Conservation (phyloP, 2,113 vertebrate genomes). For the Megaptera novaeangliae region DNA sequence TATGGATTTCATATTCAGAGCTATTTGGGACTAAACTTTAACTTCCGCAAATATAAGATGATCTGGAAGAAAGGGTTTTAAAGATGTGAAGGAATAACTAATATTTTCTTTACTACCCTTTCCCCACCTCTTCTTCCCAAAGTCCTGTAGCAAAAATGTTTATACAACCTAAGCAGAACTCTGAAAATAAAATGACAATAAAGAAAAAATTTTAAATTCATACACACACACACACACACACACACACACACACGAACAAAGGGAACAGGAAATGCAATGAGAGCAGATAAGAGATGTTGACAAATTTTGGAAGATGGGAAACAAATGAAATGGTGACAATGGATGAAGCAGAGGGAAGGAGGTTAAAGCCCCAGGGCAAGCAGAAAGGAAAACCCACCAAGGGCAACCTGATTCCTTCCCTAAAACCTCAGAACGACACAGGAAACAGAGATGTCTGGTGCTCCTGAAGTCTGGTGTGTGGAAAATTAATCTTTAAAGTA, state of each 20-base stretch:
- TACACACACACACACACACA: background rate
- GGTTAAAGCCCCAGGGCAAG: background rate
- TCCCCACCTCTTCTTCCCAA: background rate
- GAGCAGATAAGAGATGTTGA: background rate
- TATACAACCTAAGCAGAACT: background rate
- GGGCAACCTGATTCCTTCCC: background rate
- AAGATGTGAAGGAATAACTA: background rate
- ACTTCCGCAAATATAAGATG: constrained; percentile 26
- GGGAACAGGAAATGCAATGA: background rate
- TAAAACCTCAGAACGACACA: background rate
- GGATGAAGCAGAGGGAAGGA: background rate
- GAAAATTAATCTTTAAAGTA: background rate
- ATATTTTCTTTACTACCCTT: constrained; percentile 1
- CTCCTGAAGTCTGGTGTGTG: background rate
- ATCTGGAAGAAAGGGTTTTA: constrained; percentile 39
- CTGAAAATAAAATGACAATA: background rate
- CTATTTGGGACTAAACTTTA: background rate
- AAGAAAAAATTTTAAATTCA: background rate
- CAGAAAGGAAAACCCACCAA: background rate
- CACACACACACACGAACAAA: background rate
- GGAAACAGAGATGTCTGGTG: background rate
- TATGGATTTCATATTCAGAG: constrained; percentile 3
- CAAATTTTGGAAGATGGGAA: background rate
- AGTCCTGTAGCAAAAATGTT: background rate
- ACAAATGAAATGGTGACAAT: background rate